Percentiles rank a stretch among this genome's conserved stretches.
Conservation (phyloP, 2,888 invertebrate genomes). For the Plebejus melissa region DNA sequence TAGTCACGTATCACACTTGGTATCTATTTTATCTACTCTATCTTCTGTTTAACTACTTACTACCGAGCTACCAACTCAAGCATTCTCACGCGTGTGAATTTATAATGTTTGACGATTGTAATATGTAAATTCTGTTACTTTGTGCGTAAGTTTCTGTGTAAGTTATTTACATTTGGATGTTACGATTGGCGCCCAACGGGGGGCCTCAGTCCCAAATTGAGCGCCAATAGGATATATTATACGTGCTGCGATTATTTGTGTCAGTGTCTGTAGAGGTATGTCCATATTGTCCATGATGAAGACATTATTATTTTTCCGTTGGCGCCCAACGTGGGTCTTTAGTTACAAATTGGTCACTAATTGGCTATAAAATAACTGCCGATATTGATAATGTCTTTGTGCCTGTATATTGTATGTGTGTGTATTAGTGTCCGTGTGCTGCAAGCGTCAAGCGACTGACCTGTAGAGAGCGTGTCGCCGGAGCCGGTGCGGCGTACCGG, state of each 20-base stretch:
- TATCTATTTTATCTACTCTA: background rate
- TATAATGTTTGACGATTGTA: background rate
- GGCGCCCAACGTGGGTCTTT: background rate
- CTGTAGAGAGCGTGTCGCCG: constrained; percentile 83
- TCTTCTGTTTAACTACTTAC: background rate
- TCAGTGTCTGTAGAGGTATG: too few species aligned
- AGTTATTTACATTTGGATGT: too few species aligned
- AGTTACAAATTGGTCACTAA: background rate
- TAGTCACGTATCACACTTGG: background rate
- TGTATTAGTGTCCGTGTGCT: constrained; percentile 27
- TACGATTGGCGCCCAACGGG: background rate
- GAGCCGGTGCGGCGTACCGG: constrained; percentile 81
- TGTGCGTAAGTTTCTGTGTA: background rate
- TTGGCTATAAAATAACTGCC: background rate
- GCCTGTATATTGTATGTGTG: constrained; percentile 18
- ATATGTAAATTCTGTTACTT: background rate
- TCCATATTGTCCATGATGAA: background rate
- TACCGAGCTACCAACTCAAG: background rate
- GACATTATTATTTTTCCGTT: background rate
- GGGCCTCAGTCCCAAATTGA: background rate
- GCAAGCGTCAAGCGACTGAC: constrained; percentile 41
- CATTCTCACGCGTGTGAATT: background rate
- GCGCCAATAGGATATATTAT: background rate
- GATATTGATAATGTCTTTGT: background rate
- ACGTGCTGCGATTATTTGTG: too few species aligned